Percentiles rank a stretch among this genome's conserved stretches.
These are phyloP conservation scores for Drosophila nannoptera DNA, from an alignment of 1,140 invertebrate genomes.

Conservation along the genomic window DNA sequence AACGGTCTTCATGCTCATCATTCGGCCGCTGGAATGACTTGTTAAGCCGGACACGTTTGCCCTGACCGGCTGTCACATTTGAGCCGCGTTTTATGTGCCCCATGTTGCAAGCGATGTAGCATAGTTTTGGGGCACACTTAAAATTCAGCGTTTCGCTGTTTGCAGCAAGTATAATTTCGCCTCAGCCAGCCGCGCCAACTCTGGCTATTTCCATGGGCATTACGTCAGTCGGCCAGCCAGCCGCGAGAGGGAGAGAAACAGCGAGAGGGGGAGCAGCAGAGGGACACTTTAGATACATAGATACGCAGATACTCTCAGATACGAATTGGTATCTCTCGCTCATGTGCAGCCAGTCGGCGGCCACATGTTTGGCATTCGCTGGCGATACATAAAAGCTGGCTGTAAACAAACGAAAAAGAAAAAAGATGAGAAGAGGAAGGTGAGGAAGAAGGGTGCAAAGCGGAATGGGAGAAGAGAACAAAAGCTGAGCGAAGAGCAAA, in stretches of 20 bases:
- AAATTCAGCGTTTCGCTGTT: constrained; percentile 23
- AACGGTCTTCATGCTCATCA: not conserved
- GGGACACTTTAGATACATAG: constrained; percentile 27
- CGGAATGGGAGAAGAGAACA: not conserved
- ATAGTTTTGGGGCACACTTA: constrained; percentile 38
- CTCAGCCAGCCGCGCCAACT: constrained; percentile 29
- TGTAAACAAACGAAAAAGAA: constrained; percentile 55
- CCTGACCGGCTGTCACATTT: constrained; percentile 22
- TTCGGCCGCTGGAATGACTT: not conserved
- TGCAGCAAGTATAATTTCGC: constrained; percentile 24
- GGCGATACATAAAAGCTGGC: constrained; percentile 61
- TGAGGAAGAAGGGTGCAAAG: not conserved
- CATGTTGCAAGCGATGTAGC: constrained; percentile 13
- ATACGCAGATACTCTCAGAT: constrained; percentile 29
- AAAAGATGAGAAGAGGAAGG: constrained; percentile 3
- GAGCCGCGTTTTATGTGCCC: constrained; percentile 19
- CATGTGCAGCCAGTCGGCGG: constrained; percentile 21
- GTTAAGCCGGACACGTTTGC: constrained; percentile 20
- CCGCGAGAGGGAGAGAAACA: not conserved
- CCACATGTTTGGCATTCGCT: constrained; percentile 60
- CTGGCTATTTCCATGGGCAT: constrained; percentile 64
- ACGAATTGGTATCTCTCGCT: constrained; percentile 26
- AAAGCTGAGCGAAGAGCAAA: constrained; percentile 56
- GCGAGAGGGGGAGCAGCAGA: not conserved
- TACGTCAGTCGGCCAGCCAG: constrained; percentile 55